These are phyloP conservation scores for Mimumesa dahlbomi DNA, from an alignment of 2,888 invertebrate genomes.

Conservation along the genomic window DNA sequence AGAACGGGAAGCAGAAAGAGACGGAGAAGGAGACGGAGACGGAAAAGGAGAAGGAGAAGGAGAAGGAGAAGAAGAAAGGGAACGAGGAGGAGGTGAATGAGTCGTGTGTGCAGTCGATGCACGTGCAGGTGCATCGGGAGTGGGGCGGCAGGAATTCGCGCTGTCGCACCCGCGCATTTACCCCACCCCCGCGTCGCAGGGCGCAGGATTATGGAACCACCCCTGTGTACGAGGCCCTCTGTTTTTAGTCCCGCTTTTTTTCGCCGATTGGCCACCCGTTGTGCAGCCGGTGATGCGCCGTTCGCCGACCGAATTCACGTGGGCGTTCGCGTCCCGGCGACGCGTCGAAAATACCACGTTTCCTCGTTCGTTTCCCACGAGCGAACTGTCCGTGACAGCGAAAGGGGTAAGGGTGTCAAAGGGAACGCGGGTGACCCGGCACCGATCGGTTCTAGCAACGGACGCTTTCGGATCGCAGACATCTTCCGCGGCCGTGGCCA, in stretches of 20 bases:
- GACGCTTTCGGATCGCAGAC: too few species aligned
- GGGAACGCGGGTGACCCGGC: too few species aligned
- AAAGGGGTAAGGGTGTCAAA: constrained; percentile 13
- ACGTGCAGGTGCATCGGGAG: constrained; percentile 69
- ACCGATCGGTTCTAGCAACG: too few species aligned
- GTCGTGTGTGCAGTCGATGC: constrained; percentile 65
- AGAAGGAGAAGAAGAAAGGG: constrained; percentile 23
- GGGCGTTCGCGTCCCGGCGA: constrained; percentile 55
- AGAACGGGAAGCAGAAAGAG: neutral
- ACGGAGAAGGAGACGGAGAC: neutral
- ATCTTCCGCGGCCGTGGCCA: too few species aligned
- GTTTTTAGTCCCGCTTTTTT: constrained; percentile 74
- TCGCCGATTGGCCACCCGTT: constrained; percentile 72
- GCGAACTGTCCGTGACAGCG: too few species aligned
- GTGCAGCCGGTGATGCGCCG: constrained; percentile 58
- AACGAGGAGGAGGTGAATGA: constrained; percentile 45
- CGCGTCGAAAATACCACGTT: neutral
- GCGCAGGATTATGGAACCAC: constrained; percentile 77
- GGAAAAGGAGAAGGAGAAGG: constrained; percentile 5
- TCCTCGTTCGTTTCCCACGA: neutral
- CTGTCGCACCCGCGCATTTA: constrained; percentile 75
- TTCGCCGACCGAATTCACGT: constrained; percentile 66
- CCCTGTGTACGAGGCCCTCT: constrained; percentile 72
- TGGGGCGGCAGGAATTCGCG: constrained; percentile 69
- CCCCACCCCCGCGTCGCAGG: constrained; percentile 69